A percentile compares a stretch with the other conserved stretches of the same genome.
Conservation (phyloP, 2,797 vertebrate species). For the Sebastolobus altivelis region DNA sequence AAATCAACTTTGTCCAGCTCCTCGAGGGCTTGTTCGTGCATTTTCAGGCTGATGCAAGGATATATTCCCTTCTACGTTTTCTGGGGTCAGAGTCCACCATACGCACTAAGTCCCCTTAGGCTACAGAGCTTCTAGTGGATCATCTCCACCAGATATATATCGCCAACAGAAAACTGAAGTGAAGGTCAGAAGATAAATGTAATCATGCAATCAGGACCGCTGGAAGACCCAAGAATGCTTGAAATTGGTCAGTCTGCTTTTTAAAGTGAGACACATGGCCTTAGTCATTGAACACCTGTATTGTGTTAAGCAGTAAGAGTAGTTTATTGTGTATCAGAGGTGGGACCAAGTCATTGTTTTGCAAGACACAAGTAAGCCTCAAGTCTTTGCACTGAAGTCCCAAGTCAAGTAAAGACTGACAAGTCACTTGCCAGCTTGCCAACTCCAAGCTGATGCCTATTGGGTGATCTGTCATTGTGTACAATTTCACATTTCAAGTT, state of each 20-base stretch:
- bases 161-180: not conserved
- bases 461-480: slow-evolving; percentile 31
- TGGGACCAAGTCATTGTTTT: too few species aligned
- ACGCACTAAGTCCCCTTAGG: not conserved
- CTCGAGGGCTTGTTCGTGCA: not conserved
- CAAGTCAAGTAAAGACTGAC: too few species aligned
- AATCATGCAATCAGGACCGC: not conserved
- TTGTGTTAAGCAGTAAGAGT: not conserved
- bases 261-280: not conserved
- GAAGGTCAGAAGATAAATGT: not conserved
- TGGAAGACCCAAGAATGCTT: not conserved
- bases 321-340: not conserved
- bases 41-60: slow-evolving; percentile 5
- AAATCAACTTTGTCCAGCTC: not conserved
- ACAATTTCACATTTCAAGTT: slow-evolving; percentile 26
- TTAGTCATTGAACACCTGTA: not conserved
- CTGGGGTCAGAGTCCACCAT: not conserved
- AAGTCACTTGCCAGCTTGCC: not conserved
- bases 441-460: not conserved
- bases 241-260: too few species aligned
- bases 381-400: too few species aligned
- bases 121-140: not conserved
- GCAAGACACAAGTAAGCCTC: too few species aligned
- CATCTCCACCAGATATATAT: not conserved
- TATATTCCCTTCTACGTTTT: slow-evolving; percentile 1